phyloP scores from a whole-genome alignment of 2,113 vertebrate species.

The Sterrhoptilus dennistouni region DNA sequence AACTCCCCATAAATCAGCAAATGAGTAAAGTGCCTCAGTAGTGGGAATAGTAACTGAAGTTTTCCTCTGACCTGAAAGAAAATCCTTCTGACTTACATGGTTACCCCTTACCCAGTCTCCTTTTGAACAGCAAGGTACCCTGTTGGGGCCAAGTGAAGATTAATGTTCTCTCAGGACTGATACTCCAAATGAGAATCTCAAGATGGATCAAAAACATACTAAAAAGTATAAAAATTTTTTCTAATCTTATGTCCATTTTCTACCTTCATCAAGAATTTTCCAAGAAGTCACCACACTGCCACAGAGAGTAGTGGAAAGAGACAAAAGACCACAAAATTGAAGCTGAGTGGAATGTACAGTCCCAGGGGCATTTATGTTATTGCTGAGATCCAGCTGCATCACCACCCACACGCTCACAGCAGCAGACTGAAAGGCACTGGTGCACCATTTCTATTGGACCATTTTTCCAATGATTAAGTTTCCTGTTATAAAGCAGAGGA shows the following conservation, averaged over 20 bases:
- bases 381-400: neutral
- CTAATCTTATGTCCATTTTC: neutral
- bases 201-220: neutral
- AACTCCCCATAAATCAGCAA: neutral
- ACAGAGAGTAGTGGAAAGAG: neutral
- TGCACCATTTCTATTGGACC: neutral
- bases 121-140: neutral
- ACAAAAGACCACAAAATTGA: neutral
- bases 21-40: neutral
- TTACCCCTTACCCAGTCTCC: neutral
- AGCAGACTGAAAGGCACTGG: neutral
- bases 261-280: neutral
- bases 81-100: neutral
- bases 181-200: neutral
- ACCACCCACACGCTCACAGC: neutral
- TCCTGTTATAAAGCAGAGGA: neutral
- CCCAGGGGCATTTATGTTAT: neutral
- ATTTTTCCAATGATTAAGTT: neutral
- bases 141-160: neutral
- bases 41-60: neutral
- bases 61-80: neutral
- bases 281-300: neutral
- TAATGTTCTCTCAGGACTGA: neutral
- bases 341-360: neutral
- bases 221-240: neutral